These are phyloP conservation scores for Dynastes maya DNA, from an alignment of 2,888 invertebrate genomes.

Conservation along the genomic window DNA sequence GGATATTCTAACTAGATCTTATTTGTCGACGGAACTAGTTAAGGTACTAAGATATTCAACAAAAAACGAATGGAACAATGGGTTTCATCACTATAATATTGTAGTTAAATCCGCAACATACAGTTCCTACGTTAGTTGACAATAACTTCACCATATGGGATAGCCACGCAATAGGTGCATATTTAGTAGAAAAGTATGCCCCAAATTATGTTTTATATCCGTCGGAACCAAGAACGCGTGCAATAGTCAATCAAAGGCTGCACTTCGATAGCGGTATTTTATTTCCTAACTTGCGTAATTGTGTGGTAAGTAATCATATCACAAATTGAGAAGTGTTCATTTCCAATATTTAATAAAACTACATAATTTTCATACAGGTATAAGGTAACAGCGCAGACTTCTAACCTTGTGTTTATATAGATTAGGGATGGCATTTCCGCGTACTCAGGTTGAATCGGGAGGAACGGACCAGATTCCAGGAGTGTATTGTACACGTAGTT, in stretches of 20 bases:
- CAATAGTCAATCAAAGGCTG: slow-evolving; percentile 72
- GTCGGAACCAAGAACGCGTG: slow-evolving; percentile 71
- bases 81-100: slow-evolving; percentile 46
- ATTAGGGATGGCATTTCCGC: too few relatives aligned
- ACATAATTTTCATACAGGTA: too few relatives aligned
- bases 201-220: slow-evolving; percentile 72
- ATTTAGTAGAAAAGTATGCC: slow-evolving; percentile 63
- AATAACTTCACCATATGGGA: slow-evolving; percentile 72
- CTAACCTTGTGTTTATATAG: neutral
- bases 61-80: neutral
- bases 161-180: slow-evolving; percentile 72
- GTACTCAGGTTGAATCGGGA: too few relatives aligned
- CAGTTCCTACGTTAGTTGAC: slow-evolving; percentile 75
- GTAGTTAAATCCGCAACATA: slow-evolving; percentile 73
- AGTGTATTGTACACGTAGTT: too few relatives aligned
- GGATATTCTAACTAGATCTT: slow-evolving; percentile 69
- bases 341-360: neutral
- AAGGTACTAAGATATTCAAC: slow-evolving; percentile 64
- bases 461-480: too few relatives aligned
- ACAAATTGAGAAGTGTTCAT: neutral
- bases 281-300: slow-evolving; percentile 69
- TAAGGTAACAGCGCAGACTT: neutral
- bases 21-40: slow-evolving; percentile 68
- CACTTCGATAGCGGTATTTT: slow-evolving; percentile 73
- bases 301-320: slow-evolving; percentile 68